These are phyloP conservation scores for Hoplostethus mediterraneus DNA, from an alignment of 2,797 vertebrate genomes.

Conservation along the genomic window DNA sequence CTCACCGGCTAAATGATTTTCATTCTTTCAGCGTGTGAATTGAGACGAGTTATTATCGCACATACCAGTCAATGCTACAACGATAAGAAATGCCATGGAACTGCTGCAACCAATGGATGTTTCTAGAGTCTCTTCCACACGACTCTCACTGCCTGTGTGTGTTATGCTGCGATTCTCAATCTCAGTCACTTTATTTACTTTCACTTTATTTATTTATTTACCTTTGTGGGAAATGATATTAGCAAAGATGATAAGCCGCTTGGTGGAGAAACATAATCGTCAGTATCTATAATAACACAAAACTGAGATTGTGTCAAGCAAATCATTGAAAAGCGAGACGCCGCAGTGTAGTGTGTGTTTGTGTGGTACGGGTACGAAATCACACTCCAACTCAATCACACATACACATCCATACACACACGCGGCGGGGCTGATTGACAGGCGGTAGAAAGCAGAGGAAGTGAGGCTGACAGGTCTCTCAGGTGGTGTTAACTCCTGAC, in stretches of 20 bases:
- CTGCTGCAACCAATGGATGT: slow-evolving; percentile 16
- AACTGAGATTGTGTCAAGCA: too few species aligned
- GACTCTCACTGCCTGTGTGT: not conserved
- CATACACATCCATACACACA: not conserved
- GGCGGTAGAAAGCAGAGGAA: slow-evolving; percentile 77
- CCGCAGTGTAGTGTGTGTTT: too few species aligned
- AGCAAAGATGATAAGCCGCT: too few species aligned
- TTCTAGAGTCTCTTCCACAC: slow-evolving; percentile 20
- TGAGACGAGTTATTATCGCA: slow-evolving; percentile 65
- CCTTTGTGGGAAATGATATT: too few species aligned
- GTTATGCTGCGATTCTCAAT: too few species aligned
- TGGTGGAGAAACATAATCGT: too few species aligned
- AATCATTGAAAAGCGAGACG: too few species aligned
- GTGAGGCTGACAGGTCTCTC: slow-evolving; percentile 77
- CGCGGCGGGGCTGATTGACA: slow-evolving; percentile 73
- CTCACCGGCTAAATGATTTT: slow-evolving; percentile 73
- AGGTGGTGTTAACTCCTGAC: slow-evolving; percentile 77
- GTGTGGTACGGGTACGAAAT: too few species aligned
- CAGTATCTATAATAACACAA: too few species aligned
- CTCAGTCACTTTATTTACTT: too few species aligned
- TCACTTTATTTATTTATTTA: too few species aligned
- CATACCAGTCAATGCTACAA: slow-evolving; percentile 50
- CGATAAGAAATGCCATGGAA: slow-evolving; percentile 23
- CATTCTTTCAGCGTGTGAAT: slow-evolving; percentile 76
- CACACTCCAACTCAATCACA: not conserved